Evolutionary conservation across 2,888 invertebrate genomes (phyloP).

Genomic region (Cephus sareptanus): DNA sequence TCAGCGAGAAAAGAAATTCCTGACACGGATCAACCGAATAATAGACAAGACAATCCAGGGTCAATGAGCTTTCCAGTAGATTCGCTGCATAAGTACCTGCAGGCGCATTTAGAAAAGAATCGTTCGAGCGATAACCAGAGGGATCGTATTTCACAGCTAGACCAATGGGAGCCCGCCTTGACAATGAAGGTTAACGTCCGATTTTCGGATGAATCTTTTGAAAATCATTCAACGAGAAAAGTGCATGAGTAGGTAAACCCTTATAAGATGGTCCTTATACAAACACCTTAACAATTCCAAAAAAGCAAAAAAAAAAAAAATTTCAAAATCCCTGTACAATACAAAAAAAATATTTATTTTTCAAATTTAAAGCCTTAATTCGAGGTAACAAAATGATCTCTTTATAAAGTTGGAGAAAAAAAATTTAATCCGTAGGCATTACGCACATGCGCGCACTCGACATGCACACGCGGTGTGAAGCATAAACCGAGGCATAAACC

Average conservation of each 20-base stretch:
- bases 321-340: too few species aligned
- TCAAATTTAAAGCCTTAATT: too few species aligned
- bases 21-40: not conserved
- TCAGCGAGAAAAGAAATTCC: not conserved
- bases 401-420: not conserved
- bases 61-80: not conserved
- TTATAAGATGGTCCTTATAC: not conserved
- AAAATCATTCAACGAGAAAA: not conserved
- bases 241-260: not conserved
- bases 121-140: not conserved
- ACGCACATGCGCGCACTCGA: constrained; percentile 42
- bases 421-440: constrained; percentile 38
- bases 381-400: not conserved
- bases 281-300: not conserved
- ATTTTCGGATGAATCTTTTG: not conserved
- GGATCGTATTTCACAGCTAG: not conserved
- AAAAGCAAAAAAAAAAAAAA: too few species aligned
- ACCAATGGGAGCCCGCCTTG: not conserved
- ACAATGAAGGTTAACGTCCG: not conserved
- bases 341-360: too few species aligned
- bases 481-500: constrained; percentile 64
- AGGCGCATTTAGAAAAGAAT: not conserved
- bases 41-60: not conserved
- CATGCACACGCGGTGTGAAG: constrained; percentile 60
- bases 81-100: not conserved